A percentile compares a stretch with the other conserved stretches of the same genome.
Conservation (phyloP, 2,113 vertebrate species). For the Barnardius zonarius region DNA sequence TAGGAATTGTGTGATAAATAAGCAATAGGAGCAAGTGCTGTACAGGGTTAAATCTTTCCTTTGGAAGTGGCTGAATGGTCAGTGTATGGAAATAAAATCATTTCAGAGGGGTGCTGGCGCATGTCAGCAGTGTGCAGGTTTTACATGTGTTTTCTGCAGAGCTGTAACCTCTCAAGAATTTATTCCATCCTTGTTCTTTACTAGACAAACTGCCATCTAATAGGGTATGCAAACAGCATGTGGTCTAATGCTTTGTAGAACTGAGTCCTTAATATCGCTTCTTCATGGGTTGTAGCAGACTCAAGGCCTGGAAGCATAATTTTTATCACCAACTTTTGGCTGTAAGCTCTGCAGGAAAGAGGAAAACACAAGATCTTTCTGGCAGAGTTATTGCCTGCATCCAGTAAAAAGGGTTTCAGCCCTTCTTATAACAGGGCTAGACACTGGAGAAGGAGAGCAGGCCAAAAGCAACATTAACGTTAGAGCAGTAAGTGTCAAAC, state of each 20-base stretch:
- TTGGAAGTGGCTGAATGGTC: neutral
- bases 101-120: neutral
- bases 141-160: neutral
- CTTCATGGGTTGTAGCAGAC: neutral
- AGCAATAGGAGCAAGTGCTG: neutral
- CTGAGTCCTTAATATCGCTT: neutral
- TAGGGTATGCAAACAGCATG: neutral
- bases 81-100: neutral
- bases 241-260: neutral
- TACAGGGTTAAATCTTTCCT: neutral
- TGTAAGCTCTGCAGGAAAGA: neutral
- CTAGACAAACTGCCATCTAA: neutral
- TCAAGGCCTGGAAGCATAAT: neutral
- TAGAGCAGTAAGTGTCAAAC: neutral
- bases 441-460: neutral
- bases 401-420: neutral
- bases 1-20: neutral
- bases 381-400: neutral
- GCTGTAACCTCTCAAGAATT: neutral
- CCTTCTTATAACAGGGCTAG: neutral
- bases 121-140: accelerated
- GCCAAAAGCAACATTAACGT: neutral
- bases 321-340: neutral
- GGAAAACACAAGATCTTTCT: neutral
- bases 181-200: neutral